These are phyloP conservation scores for Brachystomella parvula DNA, from an alignment of 1,140 invertebrate species.

Conservation along the genomic window DNA sequence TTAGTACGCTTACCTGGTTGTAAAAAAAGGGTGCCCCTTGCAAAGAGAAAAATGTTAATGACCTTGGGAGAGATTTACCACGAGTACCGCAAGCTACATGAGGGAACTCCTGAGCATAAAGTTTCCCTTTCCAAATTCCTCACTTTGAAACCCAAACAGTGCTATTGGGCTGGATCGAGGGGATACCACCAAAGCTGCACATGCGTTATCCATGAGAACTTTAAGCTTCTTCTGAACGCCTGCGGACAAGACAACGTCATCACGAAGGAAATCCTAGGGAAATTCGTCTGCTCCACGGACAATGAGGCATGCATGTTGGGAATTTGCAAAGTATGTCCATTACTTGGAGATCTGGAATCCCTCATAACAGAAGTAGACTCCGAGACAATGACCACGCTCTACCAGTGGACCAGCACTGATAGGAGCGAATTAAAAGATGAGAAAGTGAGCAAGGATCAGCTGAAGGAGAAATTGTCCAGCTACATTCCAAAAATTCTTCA, in stretches of 20 bases:
- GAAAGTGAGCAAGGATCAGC: not conserved
- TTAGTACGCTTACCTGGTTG: not conserved
- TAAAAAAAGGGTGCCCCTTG: not conserved
- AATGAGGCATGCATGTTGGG: conserved; percentile 7
- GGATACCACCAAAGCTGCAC: not conserved
- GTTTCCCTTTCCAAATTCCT: conserved; percentile 3
- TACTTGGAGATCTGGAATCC: not conserved
- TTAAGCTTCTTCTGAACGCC: conserved; percentile 11
- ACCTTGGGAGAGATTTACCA: not conserved
- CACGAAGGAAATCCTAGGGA: not conserved
- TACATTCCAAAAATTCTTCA: not conserved
- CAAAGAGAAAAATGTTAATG: not conserved
- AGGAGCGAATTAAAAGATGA: not conserved
- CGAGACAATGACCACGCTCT: not conserved
- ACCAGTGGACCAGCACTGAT: not conserved
- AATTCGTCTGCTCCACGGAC: not conserved
- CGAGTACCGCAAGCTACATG: not conserved
- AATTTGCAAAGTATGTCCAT: conserved; percentile 9
- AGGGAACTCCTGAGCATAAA: not conserved
- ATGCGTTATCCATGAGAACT: conserved; percentile 15
- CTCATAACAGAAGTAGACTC: not conserved
- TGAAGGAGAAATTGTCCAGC: not conserved
- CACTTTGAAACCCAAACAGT: not conserved
- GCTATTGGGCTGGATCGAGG: not conserved
- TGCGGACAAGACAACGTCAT: not conserved